Conservation (phyloP, 2,797 vertebrate genomes). For the Taenioides sp. region DNA sequence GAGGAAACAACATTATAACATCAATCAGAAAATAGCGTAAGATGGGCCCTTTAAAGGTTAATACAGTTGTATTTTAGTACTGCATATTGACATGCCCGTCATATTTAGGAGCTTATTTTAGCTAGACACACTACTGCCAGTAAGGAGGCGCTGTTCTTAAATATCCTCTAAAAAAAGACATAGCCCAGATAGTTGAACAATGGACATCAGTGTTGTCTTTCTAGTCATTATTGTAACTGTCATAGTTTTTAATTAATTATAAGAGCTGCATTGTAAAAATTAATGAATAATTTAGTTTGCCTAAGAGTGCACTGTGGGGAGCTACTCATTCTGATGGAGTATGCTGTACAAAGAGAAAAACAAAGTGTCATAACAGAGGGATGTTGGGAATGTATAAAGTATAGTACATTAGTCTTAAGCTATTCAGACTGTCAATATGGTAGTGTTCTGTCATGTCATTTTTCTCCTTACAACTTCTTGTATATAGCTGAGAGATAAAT, state of each 20-base stretch:
- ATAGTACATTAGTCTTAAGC: too few species aligned
- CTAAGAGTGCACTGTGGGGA: conserved; percentile 1
- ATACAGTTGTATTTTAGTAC: neutral
- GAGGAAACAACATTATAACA: too few species aligned
- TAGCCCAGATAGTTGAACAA: neutral
- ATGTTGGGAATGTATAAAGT: too few species aligned
- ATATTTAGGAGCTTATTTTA: neutral
- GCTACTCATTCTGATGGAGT: neutral
- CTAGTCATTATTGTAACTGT: neutral
- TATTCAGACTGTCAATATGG: too few species aligned
- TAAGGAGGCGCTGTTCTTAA: neutral
- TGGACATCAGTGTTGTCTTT: neutral
- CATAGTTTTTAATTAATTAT: conserved; percentile 2
- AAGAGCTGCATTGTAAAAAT: conserved; percentile 7
- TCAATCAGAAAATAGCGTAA: too few species aligned
- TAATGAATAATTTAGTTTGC: conserved; percentile 3
- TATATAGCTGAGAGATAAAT: too few species aligned
- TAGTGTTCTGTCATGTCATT: too few species aligned
- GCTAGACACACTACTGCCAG: neutral
- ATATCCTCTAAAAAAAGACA: neutral
- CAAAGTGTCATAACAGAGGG: neutral
- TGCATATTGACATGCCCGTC: neutral
- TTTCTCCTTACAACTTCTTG: too few species aligned
- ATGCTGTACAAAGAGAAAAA: neutral
- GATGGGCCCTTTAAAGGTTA: neutral